Conservation (phyloP, 2,888 invertebrate species). For the Cremastinae sp. region DNA sequence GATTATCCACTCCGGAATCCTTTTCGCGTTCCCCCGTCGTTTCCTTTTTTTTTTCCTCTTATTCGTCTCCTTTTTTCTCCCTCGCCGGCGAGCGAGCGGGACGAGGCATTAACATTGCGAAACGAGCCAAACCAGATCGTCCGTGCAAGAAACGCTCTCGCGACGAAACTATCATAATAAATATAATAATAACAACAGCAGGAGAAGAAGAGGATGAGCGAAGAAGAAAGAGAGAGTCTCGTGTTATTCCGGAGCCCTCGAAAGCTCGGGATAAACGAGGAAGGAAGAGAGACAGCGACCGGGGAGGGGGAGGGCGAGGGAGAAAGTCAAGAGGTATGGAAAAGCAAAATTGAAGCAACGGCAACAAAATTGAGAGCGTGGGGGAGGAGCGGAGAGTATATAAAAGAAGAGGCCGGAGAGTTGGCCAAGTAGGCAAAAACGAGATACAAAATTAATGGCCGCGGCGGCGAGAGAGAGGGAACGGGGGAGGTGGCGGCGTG, state of each 20-base stretch:
- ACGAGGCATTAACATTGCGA: constrained; percentile 53
- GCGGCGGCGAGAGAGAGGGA: neutral
- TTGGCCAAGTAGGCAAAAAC: constrained; percentile 45
- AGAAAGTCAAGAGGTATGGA: constrained; percentile 42
- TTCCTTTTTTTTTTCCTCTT: constrained; percentile 24
- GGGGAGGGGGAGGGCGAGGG: constrained; percentile 26
- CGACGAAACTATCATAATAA: constrained; percentile 13
- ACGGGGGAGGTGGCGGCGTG: constrained; percentile 42
- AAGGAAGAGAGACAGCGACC: constrained; percentile 28
- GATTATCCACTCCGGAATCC: constrained; percentile 50
- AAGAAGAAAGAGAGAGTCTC: constrained; percentile 24
- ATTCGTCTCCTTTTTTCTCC: constrained; percentile 11
- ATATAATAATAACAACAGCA: constrained; percentile 5
- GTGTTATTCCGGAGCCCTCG: constrained; percentile 39
- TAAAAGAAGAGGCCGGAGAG: constrained; percentile 49
- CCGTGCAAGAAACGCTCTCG: constrained; percentile 32
- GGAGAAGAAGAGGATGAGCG: neutral
- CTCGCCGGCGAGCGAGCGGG: constrained; percentile 31
- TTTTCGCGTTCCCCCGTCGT: constrained; percentile 18
- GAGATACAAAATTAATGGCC: constrained; percentile 51
- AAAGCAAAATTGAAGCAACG: constrained; percentile 42
- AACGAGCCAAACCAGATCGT: constrained; percentile 59
- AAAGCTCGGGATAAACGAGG: constrained; percentile 20
- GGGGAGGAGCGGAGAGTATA: constrained; percentile 36
- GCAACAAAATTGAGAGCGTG: constrained; percentile 54